These are phyloP conservation scores for Galemys pyrenaicus DNA, from an alignment of 2,113 vertebrate species.

Conservation along the genomic window DNA sequence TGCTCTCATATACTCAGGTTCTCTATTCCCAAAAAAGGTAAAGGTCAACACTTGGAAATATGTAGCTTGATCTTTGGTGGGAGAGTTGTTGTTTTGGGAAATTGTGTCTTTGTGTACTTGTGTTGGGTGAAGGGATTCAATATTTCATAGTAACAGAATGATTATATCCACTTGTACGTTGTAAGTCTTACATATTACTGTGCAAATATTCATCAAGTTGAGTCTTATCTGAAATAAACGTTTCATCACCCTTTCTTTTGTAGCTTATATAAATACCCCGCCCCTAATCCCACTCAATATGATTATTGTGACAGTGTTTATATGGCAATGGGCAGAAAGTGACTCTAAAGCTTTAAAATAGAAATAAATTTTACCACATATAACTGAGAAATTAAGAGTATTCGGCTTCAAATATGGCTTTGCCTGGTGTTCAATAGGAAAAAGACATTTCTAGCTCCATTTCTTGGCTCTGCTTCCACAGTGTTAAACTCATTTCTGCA, in stretches of 20 bases:
- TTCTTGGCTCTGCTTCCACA: not conserved
- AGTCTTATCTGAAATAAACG: slow-evolving; percentile 43
- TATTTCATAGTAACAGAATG: slow-evolving; percentile 49
- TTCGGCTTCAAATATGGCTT: slow-evolving; percentile 16
- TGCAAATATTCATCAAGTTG: slow-evolving; percentile 20
- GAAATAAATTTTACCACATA: not conserved
- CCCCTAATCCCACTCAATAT: slow-evolving; percentile 4
- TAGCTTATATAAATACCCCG: not conserved
- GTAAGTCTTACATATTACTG: slow-evolving; percentile 37
- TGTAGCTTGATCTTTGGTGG: not conserved
- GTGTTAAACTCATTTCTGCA: not conserved
- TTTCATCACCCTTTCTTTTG: not conserved
- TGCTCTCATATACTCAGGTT: not conserved
- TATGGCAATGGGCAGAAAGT: not conserved
- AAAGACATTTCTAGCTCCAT: not conserved
- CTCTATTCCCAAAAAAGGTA: not conserved
- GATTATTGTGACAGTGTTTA: slow-evolving; percentile 38
- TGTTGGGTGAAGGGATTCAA: not conserved
- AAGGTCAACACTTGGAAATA: not conserved
- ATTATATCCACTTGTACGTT: slow-evolving; percentile 30
- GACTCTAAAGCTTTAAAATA: not conserved
- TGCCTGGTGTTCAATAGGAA: not conserved
- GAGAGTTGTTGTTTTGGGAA: not conserved
- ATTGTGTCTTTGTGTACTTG: not conserved
- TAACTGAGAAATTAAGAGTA: not conserved